Base-by-base conservation (phyloP, 2,888 invertebrate species). In the Petrolisthes manimaculis region DNA sequence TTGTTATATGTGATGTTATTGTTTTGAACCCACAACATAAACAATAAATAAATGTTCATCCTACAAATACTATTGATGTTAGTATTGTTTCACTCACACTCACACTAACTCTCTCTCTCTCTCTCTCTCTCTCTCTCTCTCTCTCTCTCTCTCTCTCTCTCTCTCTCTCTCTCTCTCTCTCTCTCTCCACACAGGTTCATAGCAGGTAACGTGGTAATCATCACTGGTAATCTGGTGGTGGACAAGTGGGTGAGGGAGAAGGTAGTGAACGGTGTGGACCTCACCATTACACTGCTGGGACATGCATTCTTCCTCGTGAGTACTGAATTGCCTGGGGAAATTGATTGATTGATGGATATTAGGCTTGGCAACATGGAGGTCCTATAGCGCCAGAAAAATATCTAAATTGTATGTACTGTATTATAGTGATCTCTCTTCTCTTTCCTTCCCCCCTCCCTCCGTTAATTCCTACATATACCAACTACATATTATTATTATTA, bases 241-340 rank as follows among this genome's bases (percentile, higher is more conserved):
- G 97, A 96, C 92, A 95, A 96, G 92, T 97, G 96, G 96, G 95
- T 96, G 12, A 93, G 96, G 90, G 96, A 96, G 92, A 96, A 96
- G 91, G 95, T 96, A 0, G 96, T 96, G 8, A 95, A 95, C 81
- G 95, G 95, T 0, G 95, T 96, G 0, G 94, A 95, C 3, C 94
- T 95, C 21, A 94, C 95, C 85, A 95, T 96, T 21, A 94, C 95
- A 1, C 94, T 96, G 84, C 93, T 94, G 87, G 96, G 96, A 1
- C 96, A 96, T 92, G 92, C 95, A 4, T 94, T 95, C 92, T 96
- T 96, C 93, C 92, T 96, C 86, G 89, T 89, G 24, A 89, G 88
- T 87, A 18, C 24, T 75, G 75, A 18, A 51, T n/a, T 6, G 14
- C n/a, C n/a, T n/a, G 1, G 61, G 14, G 8, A 1, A 14, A 61